phyloP scores from a whole-genome alignment of 2,797 vertebrate species.

The Epinephelus awoara region DNA sequence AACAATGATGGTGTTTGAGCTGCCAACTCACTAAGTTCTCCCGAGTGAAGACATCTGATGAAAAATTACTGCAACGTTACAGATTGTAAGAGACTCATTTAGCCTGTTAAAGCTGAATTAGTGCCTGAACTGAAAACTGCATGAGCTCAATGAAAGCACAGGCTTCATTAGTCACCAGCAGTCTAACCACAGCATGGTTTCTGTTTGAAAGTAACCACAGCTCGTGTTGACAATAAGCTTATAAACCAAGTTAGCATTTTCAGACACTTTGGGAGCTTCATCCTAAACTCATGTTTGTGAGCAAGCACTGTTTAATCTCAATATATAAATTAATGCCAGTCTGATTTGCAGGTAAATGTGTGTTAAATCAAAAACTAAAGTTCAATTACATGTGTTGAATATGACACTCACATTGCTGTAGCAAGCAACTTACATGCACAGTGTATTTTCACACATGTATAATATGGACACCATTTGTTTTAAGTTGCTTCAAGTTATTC shows the following conservation, averaged over 20 bases:
- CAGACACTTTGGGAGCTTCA: not conserved
- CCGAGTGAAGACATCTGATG: slow-evolving; percentile 76
- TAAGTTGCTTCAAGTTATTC: not conserved
- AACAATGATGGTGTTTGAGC: slow-evolving; percentile 68
- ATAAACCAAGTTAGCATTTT: not conserved
- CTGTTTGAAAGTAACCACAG: not conserved
- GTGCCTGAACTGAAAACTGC: not conserved
- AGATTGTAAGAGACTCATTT: slow-evolving; percentile 66
- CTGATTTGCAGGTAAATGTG: not conserved
- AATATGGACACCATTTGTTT: not conserved
- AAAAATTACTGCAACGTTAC: slow-evolving; percentile 75
- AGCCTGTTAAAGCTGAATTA: rapidly evolving
- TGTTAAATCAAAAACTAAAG: not conserved
- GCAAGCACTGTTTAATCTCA: not conserved
- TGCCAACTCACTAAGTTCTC: slow-evolving; percentile 63
- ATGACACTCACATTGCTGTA: not conserved
- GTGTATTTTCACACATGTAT: not conserved
- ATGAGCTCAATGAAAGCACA: not conserved
- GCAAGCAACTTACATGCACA: not conserved
- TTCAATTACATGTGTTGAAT: not conserved
- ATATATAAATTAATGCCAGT: too few relatives aligned
- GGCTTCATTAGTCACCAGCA: not conserved
- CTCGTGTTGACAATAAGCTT: not conserved
- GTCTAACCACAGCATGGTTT: not conserved
- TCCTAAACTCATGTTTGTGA: not conserved